Evolutionary conservation across 2,888 invertebrate species (phyloP).

Genomic region (Apotomis capreana): DNA sequence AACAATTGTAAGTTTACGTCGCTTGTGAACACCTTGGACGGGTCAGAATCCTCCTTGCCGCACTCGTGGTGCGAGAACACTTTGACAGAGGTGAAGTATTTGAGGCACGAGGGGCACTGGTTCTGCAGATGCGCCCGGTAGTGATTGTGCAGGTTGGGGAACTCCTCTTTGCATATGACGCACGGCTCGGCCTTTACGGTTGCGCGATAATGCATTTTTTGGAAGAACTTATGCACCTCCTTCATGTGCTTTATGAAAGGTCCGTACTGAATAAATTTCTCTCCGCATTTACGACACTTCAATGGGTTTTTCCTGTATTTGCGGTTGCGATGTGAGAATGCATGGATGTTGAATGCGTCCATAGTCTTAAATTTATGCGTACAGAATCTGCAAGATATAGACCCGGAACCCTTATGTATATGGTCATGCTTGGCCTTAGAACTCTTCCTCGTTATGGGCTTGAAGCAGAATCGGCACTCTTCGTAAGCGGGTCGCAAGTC

Average conservation of each 20-base stretch:
- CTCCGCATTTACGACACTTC: conserved; percentile 72
- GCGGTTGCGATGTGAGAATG: conserved; percentile 75
- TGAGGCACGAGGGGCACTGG: conserved; percentile 76
- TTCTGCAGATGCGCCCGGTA: conserved; percentile 84
- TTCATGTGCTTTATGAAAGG: conserved; percentile 77
- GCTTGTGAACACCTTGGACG: conserved; percentile 69
- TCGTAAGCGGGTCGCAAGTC: conserved; percentile 61
- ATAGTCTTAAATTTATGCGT: conserved; percentile 76
- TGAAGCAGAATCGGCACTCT: conserved; percentile 79
- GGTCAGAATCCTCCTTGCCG: conserved; percentile 66
- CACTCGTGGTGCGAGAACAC: conserved; percentile 69
- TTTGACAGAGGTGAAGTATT: conserved; percentile 73
- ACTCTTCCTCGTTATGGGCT: conserved; percentile 68
- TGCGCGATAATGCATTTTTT: conserved; percentile 75
- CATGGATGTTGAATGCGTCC: conserved; percentile 78
- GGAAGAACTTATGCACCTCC: conserved; percentile 64
- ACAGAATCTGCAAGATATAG: conserved; percentile 79
- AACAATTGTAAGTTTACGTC: conserved; percentile 64
- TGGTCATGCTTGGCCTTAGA: conserved; percentile 68
- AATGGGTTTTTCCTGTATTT: conserved; percentile 77
- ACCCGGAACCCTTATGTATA: conserved; percentile 72
- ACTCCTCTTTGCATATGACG: conserved; percentile 83
- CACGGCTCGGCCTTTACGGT: conserved; percentile 80
- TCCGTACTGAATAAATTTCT: conserved; percentile 75
- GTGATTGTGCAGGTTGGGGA: conserved; percentile 85